Evolutionary conservation across 1,140 invertebrate genomes (phyloP).

Genomic region (Hirudo medicinalis): DNA sequence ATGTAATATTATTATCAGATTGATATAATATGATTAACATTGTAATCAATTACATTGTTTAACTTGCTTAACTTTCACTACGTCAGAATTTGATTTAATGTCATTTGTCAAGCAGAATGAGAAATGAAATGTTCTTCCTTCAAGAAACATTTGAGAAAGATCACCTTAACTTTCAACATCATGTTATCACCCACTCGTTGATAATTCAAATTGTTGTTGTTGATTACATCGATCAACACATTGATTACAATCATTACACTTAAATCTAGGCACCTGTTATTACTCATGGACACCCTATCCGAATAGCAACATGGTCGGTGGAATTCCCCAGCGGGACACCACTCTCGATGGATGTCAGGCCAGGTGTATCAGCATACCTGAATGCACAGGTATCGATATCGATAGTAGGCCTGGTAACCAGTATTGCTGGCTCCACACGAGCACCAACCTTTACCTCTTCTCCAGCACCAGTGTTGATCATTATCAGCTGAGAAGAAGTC

Average conservation of each 20-base stretch:
- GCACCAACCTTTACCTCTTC: background rate
- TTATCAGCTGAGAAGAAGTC: slow-evolving; percentile 3
- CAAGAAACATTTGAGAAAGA: no score
- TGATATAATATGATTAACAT: no score
- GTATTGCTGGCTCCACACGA: slow-evolving; percentile 7
- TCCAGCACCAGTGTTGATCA: background rate
- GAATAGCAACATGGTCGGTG: background rate
- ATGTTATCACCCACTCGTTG: no score
- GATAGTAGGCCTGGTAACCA: background rate
- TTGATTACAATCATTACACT: background rate
- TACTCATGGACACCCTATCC: slow-evolving; percentile 2
- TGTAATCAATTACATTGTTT: no score
- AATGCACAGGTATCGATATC: slow-evolving; percentile 13
- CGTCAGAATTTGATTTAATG: no score
- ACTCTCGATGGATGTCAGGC: slow-evolving; percentile 9
- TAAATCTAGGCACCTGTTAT: background rate
- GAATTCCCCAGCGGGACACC: slow-evolving; percentile 10
- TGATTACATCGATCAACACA: no score
- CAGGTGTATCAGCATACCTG: slow-evolving; percentile 10
- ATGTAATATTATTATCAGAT: no score
- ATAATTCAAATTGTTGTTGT: no score
- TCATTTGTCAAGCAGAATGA: no score
- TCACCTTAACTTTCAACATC: no score
- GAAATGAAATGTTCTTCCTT: no score
- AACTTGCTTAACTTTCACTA: no score